Conservation (phyloP, 2,888 invertebrate genomes). For the Acrobasis suavella region DNA sequence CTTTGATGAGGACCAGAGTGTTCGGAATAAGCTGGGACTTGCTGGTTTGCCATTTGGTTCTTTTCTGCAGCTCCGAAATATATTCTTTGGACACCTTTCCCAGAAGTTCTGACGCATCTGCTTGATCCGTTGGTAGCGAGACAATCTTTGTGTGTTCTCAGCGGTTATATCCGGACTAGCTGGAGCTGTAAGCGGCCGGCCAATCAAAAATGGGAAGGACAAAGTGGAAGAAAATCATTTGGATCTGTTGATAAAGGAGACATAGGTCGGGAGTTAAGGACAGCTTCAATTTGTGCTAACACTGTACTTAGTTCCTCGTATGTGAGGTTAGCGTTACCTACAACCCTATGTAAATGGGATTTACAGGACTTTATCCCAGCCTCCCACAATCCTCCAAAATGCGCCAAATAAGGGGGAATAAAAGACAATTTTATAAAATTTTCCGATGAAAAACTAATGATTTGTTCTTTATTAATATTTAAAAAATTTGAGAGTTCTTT, state of each 20-base stretch:
- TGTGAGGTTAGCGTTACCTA: too few relatives aligned
- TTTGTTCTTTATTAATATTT: too few relatives aligned
- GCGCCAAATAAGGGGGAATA: slow-evolving; percentile 25
- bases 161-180: slow-evolving; percentile 18
- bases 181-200: slow-evolving; percentile 27
- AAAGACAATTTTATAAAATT: background rate
- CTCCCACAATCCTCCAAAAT: slow-evolving; percentile 32
- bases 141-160: slow-evolving; percentile 20
- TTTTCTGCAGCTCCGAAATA: slow-evolving; percentile 32
- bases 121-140: slow-evolving; percentile 30
- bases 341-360: too few relatives aligned
- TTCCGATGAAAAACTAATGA: too few relatives aligned
- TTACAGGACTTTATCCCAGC: slow-evolving; percentile 24
- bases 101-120: slow-evolving; percentile 38
- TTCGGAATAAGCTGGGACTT: too few relatives aligned
- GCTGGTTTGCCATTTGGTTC: slow-evolving; percentile 31
- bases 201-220: slow-evolving; percentile 28
- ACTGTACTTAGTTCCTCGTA: slow-evolving; percentile 16
- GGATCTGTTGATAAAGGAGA: slow-evolving; percentile 30
- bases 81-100: slow-evolving; percentile 34
- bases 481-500: too few relatives aligned
- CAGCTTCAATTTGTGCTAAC: slow-evolving; percentile 27
- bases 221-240: slow-evolving; percentile 24
- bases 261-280: slow-evolving; percentile 31
- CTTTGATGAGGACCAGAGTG: too few relatives aligned